These are phyloP conservation scores for Chiloscyllium plagiosum DNA, from an alignment of 2,113 vertebrate species.

Conservation along the genomic window DNA sequence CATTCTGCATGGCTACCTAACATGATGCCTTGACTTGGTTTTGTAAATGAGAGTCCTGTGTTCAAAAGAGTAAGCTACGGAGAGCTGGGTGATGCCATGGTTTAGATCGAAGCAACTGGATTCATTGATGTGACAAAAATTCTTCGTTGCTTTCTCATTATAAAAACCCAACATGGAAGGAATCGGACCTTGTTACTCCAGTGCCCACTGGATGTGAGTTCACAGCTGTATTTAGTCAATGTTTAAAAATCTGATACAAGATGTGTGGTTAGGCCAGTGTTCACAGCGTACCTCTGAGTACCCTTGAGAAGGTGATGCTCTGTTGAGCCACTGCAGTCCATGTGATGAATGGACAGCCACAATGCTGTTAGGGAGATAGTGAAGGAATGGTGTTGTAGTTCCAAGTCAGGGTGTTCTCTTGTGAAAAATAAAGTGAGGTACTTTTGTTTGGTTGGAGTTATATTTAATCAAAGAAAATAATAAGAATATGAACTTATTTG, in stretches of 20 bases:
- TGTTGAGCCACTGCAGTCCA: neutral
- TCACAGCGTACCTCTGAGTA: neutral
- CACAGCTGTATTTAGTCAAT: neutral
- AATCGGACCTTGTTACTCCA: neutral
- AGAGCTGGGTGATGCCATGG: neutral
- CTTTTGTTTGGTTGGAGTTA: neutral
- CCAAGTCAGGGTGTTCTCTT: neutral
- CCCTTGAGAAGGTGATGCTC: neutral
- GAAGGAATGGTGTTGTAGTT: neutral
- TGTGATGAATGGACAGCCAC: neutral
- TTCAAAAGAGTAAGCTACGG: neutral
- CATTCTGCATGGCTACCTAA: neutral
- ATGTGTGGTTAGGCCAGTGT: neutral
- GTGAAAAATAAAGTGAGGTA: neutral
- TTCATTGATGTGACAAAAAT: neutral
- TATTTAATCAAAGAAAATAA: conserved; percentile 23
- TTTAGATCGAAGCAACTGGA: neutral
- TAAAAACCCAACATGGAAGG: neutral
- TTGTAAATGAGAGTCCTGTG: neutral
- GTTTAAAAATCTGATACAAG: neutral
- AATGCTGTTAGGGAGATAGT: neutral
- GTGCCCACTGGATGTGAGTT: neutral
- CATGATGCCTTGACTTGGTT: neutral
- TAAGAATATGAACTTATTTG: neutral
- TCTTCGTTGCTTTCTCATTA: neutral